These are phyloP conservation scores for Montipora capitata DNA, from an alignment of 92 coral and sea anemone species.

Conservation along the genomic window DNA sequence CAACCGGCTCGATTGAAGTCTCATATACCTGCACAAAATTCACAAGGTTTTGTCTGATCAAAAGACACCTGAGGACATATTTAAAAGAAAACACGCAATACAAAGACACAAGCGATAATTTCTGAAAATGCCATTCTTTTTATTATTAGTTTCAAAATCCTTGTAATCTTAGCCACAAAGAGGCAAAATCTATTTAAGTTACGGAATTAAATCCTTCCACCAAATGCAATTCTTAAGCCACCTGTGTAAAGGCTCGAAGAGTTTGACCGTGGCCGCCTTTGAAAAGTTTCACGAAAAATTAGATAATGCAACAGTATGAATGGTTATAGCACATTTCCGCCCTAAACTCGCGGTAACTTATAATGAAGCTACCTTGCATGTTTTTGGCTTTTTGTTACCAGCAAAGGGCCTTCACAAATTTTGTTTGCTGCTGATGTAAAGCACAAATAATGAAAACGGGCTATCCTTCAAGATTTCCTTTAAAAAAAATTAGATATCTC, in stretches of 20 bases:
- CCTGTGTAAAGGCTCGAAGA: background rate
- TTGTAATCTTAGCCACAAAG: background rate
- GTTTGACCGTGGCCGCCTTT: background rate
- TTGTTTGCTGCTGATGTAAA: background rate
- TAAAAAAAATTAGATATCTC: too few species aligned
- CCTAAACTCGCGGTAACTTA: background rate
- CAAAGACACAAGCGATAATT: background rate
- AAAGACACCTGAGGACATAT: background rate
- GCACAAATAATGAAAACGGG: background rate
- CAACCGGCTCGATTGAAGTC: too few species aligned
- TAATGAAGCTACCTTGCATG: background rate
- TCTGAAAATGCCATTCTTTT: too few species aligned
- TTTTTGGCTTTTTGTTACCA: too few species aligned
- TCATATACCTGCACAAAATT: too few species aligned
- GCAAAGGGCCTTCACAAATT: too few species aligned
- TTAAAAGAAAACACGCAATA: background rate
- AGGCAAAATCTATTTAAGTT: background rate
- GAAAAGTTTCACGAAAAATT: background rate
- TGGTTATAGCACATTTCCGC: background rate
- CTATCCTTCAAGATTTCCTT: background rate
- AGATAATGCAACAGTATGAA: background rate
- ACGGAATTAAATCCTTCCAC: too few species aligned
- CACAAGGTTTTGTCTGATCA: background rate
- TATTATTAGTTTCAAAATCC: background rate
- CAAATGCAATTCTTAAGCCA: background rate